Conservation (phyloP, 2,888 invertebrate genomes). For the Aleiodes alternator region DNA sequence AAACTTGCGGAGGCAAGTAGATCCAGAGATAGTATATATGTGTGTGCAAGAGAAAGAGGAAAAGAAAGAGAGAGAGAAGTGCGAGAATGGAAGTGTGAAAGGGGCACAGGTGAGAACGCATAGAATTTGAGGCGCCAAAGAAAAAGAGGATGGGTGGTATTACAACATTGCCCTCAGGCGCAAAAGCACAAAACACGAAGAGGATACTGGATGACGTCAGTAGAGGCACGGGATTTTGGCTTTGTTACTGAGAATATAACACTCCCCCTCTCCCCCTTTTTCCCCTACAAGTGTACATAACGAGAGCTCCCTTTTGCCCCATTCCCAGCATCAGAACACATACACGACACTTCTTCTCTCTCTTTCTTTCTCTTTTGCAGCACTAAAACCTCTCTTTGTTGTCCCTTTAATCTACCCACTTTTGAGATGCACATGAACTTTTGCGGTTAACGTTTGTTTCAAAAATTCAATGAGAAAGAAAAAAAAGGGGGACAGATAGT, state of each 20-base stretch:
- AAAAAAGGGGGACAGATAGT: not conserved
- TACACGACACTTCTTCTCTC: conserved; percentile 17
- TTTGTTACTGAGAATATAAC: conserved; percentile 48
- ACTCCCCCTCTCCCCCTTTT: not conserved
- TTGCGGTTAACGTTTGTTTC: not conserved
- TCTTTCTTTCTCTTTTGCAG: not conserved
- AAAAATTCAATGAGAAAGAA: conserved; percentile 27
- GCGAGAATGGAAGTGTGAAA: conserved; percentile 32
- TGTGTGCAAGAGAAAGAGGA: not conserved
- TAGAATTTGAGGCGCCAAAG: conserved; percentile 26
- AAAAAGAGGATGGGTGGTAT: conserved; percentile 19
- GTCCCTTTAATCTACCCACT: conserved; percentile 32
- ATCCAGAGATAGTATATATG: conserved; percentile 18
- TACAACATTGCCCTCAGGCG: conserved; percentile 39
- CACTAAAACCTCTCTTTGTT: not conserved
- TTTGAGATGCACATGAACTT: conserved; percentile 2
- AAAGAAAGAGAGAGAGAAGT: conserved; percentile 22
- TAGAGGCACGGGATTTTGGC: conserved; percentile 32
- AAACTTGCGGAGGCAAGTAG: conserved; percentile 39
- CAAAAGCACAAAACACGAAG: conserved; percentile 46
- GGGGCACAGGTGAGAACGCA: conserved; percentile 33
- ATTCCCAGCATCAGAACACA: not conserved
- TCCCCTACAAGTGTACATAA: conserved; percentile 22
- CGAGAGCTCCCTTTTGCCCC: not conserved
- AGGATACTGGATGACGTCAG: not conserved